Evolutionary conservation across 2,888 invertebrate genomes (phyloP).

Genomic region (Drosophila glabriapex): DNA sequence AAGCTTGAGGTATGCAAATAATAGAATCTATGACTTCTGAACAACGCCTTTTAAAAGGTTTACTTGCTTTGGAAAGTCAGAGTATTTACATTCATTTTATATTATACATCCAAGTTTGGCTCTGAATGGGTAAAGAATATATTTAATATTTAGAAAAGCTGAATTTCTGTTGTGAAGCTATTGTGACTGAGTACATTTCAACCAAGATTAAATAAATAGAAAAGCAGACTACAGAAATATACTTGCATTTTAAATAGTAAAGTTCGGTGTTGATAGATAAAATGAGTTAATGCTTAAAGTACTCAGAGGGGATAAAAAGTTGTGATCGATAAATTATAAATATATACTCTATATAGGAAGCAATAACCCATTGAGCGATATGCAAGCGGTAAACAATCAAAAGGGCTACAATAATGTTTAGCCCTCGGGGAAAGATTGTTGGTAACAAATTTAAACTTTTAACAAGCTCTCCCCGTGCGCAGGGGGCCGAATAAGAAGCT

Average conservation of each 20-base stretch:
- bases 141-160: fast-evolving
- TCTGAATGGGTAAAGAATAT: not conserved
- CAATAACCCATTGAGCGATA: slow-evolving; percentile 15
- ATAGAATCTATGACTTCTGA: not conserved
- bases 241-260: not conserved
- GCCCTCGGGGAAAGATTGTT: slow-evolving; percentile 23
- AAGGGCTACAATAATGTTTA: slow-evolving; percentile 33
- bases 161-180: not conserved
- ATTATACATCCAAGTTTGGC: not conserved
- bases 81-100: not conserved
- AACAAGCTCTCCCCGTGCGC: slow-evolving; percentile 11
- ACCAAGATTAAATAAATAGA: not conserved
- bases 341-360: not conserved
- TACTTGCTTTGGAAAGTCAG: not conserved
- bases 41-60: not conserved
- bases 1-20: not conserved
- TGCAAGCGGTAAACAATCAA: slow-evolving; percentile 43
- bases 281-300: not conserved
- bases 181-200: not conserved
- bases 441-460: slow-evolving; percentile 26
- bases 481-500: not conserved
- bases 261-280: not conserved
- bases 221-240: not conserved
- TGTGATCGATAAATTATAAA: not conserved
- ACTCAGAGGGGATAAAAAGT: not conserved